phyloP scores from a whole-genome alignment of 2,797 vertebrate species.

The Odontamblyopus rebecca region DNA sequence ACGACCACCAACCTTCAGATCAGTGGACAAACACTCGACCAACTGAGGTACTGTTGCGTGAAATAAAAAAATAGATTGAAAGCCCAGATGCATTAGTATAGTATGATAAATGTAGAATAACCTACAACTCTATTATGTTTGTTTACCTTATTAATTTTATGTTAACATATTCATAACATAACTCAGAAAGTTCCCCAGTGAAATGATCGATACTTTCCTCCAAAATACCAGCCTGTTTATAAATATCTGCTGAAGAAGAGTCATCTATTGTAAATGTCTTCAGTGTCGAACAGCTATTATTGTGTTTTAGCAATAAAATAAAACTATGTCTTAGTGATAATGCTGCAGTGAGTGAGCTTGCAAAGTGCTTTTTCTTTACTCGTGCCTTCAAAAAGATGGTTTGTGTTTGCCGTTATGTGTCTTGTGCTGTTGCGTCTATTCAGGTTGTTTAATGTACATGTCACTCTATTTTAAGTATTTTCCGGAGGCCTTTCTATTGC shows the following conservation, averaged over 20 bases:
- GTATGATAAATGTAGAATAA: no score
- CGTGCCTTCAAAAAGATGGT: constrained; percentile 46
- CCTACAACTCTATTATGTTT: no score
- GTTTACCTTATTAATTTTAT: no score
- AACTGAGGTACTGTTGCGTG: no score
- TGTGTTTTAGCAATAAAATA: constrained; percentile 52
- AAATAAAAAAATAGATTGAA: no score
- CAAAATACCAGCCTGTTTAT: constrained; percentile 17
- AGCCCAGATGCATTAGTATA: no score
- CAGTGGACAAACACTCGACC: no score
- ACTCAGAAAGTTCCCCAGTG: neutral
- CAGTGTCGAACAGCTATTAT: constrained; percentile 37
- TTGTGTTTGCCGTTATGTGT: constrained; percentile 25
- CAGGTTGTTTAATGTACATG: constrained; percentile 30
- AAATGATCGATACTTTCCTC: neutral
- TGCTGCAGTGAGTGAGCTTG: constrained; percentile 28
- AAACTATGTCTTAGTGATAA: constrained; percentile 29
- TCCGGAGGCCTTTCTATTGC: constrained; percentile 27
- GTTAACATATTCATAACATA: no score
- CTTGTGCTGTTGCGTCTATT: constrained; percentile 21
- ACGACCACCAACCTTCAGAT: no score
- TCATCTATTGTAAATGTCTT: constrained; percentile 34
- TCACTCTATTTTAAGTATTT: constrained; percentile 10
- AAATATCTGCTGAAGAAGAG: constrained; percentile 6
- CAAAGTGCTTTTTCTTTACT: constrained; percentile 35